Conservation (phyloP, 1,140 invertebrate species). For the Halesus radiatus region DNA sequence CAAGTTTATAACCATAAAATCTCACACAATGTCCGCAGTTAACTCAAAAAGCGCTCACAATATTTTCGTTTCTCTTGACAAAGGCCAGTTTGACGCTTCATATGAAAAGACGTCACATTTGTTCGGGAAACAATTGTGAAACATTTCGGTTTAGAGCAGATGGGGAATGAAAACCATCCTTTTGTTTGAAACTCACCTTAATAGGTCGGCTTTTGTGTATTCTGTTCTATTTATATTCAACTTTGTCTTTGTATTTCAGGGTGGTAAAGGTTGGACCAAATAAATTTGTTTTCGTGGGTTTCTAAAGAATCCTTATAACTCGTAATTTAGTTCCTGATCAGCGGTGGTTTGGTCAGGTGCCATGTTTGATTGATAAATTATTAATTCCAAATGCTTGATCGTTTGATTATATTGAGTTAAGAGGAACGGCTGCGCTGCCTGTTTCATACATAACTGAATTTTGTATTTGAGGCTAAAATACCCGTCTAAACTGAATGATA, state of each 20-base stretch:
- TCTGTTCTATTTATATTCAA: background rate
- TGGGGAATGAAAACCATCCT: slow-evolving; percentile 5
- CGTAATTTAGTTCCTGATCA: too few species aligned
- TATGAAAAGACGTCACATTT: slow-evolving; percentile 36
- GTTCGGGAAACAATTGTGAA: slow-evolving; percentile 40
- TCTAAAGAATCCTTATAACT: background rate
- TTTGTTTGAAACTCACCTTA: slow-evolving; percentile 36
- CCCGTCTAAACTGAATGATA: too few species aligned
- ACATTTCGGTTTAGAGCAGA: slow-evolving; percentile 8
- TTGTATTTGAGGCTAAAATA: too few species aligned
- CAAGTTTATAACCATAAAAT: background rate
- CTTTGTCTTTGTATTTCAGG: background rate
- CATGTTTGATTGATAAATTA: too few species aligned
- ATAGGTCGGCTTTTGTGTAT: background rate
- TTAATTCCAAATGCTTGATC: too few species aligned
- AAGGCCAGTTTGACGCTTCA: slow-evolving; percentile 15
- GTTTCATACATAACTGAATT: too few species aligned
- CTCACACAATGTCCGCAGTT: background rate
- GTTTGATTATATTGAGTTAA: too few species aligned
- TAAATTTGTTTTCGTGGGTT: background rate
- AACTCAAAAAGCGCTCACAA: background rate
- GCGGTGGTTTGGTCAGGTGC: too few species aligned
- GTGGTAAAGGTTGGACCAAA: background rate
- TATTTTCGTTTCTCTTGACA: background rate
- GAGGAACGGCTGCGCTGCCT: too few species aligned